Percentiles rank a stretch among this genome's conserved stretches.
Conservation (phyloP, 2,888 invertebrate species). For the Pachliopta kotzebuea region DNA sequence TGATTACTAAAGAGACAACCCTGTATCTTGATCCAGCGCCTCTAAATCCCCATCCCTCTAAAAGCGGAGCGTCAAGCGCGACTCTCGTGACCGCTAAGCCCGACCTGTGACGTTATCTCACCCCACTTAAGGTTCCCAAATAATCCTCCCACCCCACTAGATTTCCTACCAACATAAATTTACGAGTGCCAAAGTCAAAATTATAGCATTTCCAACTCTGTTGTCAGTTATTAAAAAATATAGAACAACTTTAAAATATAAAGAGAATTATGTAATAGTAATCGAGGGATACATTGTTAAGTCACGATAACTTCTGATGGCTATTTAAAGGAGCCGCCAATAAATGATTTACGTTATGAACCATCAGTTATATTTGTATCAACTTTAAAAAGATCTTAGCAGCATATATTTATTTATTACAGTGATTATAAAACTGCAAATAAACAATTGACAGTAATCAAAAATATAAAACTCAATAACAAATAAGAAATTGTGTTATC, state of each 20-base stretch:
- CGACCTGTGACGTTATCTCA: conserved; percentile 73
- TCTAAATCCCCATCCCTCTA: conserved; percentile 67
- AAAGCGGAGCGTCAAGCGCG: conserved; percentile 72
- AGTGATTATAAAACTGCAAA: no score
- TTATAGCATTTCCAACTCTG: conserved; percentile 13
- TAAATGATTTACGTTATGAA: background rate
- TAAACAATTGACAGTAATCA: no score
- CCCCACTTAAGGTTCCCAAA: conserved; percentile 44
- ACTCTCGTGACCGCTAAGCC: conserved; percentile 70
- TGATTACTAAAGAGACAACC: conserved; percentile 42
- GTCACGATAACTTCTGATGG: conserved; percentile 52
- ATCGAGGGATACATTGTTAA: conserved; percentile 55
- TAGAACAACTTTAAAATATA: conserved; percentile 24
- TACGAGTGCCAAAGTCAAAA: conserved; percentile 18
- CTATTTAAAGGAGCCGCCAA: conserved; percentile 1
- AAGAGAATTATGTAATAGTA: conserved; percentile 33
- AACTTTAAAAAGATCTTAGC: background rate
- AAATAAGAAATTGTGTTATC: no score
- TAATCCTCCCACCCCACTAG: conserved; percentile 32
- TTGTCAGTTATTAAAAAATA: background rate
- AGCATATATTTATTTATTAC: no score
- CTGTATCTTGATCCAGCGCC: conserved; percentile 56
- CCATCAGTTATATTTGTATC: background rate
- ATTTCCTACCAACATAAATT: conserved; percentile 23
- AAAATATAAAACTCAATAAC: no score